A percentile compares a stretch with the other conserved stretches of the same genome.
phyloP scores from a whole-genome alignment of 2,888 invertebrate species.

The Drosophila differens region DNA sequence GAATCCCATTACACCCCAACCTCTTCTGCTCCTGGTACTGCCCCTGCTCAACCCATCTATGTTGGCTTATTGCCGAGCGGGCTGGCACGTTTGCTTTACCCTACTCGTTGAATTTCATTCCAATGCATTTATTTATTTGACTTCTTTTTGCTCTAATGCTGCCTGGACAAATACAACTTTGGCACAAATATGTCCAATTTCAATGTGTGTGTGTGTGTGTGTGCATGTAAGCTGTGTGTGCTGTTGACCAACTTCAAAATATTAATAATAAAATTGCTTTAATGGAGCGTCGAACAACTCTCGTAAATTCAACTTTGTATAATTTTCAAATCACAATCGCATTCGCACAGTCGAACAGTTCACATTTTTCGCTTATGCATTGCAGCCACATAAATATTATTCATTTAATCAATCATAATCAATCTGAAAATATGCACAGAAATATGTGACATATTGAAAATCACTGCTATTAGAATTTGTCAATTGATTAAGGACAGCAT shows the following conservation, averaged over 20 bases:
- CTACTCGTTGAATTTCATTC: constrained; percentile 53
- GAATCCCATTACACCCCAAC: background rate
- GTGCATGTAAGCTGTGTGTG: constrained; percentile 2
- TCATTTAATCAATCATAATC: constrained; percentile 73
- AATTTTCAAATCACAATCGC: constrained; percentile 53
- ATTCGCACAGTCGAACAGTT: constrained; percentile 17
- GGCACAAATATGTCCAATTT: constrained; percentile 36
- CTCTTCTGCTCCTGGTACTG: background rate
- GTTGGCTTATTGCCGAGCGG: constrained; percentile 52
- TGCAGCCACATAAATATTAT: constrained; percentile 53
- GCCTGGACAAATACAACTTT: constrained; percentile 50
- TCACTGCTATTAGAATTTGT: constrained; percentile 28
- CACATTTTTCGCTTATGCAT: background rate
- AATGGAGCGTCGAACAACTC: constrained; percentile 51
- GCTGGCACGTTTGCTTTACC: constrained; percentile 59
- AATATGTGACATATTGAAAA: constrained; percentile 10
- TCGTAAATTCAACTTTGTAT: constrained; percentile 71
- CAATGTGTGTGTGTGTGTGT: constrained; percentile 8
- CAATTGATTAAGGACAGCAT: constrained; percentile 23
- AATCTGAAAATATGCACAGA: constrained; percentile 44
- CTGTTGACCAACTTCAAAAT: constrained; percentile 56
- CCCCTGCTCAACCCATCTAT: background rate
- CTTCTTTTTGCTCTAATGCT: constrained; percentile 47
- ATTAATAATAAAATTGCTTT: constrained; percentile 74
- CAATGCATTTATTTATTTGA: constrained; percentile 80